Base-by-base conservation (phyloP, 2,113 vertebrate species). In the Pitta sordida region DNA sequence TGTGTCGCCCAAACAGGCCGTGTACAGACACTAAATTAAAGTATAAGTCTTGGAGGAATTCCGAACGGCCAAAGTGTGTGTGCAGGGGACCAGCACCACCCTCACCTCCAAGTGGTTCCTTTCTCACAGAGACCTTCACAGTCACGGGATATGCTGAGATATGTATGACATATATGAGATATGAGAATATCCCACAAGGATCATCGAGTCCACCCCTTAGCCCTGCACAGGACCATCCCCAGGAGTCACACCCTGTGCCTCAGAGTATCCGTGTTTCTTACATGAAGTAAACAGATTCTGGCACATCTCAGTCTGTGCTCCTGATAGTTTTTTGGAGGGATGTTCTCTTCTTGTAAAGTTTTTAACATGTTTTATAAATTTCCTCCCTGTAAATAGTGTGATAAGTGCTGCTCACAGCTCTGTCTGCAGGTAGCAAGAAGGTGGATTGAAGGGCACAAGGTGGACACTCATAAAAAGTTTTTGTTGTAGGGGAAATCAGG, bases 271-370 rank as follows among this genome's bases (percentile, higher is more conserved):
- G 1, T 0, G 13, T 65, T 82, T 36, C 85, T 91, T 75, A 32
- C 20, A 30, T 16, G 71, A 83, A 55, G 52, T 85, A 51, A 65
- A 60, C 13, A 8, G 79, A 44, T 90, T 60, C 86, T 96, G 88
- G 83, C 70, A 78, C 59, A 86, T 43, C 51, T 74, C 23, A 7
- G 14, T 49, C 53, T 67, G 84, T 65, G 34, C 60, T 95, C 64
- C 26, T 78, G 55, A 48, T 48, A 46, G 69, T 44, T 48, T 80
- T 91, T 89, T 79, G 19, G 19, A 46, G 90, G 81, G 86, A n/a
- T 23, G 55, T 29, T 49, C 37, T 94, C 37, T 90, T 62, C 95
- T 93, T 88, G 76, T 95, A 91, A 96, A 95, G 55, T 86, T 95
- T 51, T 88, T 83, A 83, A 64, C 14, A 3, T 82, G 85, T 81